Percentiles rank a stretch among this genome's conserved stretches.
phyloP scores from a whole-genome alignment of 2,113 vertebrate genomes.

The Hemicordylus capensis region DNA sequence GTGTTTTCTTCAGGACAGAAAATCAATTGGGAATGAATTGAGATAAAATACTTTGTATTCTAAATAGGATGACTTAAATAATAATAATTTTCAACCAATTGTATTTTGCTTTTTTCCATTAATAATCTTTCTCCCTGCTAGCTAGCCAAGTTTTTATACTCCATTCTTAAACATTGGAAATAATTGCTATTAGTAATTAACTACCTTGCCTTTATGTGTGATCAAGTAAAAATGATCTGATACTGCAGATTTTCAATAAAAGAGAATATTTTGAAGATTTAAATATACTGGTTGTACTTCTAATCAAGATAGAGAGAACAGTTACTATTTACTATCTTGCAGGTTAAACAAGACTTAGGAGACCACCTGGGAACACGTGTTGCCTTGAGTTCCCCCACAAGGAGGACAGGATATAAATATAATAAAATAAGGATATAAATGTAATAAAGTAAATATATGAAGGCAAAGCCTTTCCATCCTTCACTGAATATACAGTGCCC shows the following conservation, averaged over 20 bases:
- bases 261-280: neutral
- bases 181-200: neutral
- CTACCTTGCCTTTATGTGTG: neutral
- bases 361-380: neutral
- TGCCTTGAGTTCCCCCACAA: too few species aligned
- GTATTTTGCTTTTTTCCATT: neutral
- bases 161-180: neutral
- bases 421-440: too few species aligned
- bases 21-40: neutral
- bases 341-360: too few species aligned
- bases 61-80: neutral
- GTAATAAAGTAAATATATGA: too few species aligned
- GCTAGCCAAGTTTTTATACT: neutral
- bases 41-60: neutral
- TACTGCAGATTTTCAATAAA: too few species aligned
- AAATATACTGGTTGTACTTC: neutral
- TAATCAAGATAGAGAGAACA: neutral
- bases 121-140: neutral
- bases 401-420: too few species aligned
- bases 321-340: neutral
- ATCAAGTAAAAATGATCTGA: too few species aligned
- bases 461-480: too few species aligned
- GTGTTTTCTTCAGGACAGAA: slow-evolving; percentile 2
- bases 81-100: neutral
- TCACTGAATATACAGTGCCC: too few species aligned